phyloP scores from a whole-genome alignment of 1,140 invertebrate species.

The Drosophila tsacasi region DNA sequence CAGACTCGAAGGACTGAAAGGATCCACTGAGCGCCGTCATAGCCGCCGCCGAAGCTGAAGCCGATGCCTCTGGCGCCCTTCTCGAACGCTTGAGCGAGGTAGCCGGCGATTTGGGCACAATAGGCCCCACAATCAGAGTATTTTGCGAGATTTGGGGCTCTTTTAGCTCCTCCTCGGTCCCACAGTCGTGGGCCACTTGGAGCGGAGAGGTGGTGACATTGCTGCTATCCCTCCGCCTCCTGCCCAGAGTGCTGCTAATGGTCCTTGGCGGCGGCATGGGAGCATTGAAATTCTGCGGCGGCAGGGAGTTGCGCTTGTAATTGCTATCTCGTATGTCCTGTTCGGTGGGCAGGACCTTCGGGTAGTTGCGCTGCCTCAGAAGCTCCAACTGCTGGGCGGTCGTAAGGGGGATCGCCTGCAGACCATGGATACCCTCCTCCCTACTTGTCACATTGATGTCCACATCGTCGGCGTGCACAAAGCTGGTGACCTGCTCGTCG shows the following conservation, averaged over 20 bases:
- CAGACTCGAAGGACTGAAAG: conserved; percentile 76
- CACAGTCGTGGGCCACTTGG: conserved; percentile 84
- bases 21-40: conserved; percentile 59
- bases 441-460: conserved; percentile 91
- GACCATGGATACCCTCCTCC: conserved; percentile 76
- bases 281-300: conserved; percentile 84
- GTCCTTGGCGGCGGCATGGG: conserved; percentile 86
- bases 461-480: conserved; percentile 85
- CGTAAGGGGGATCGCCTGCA: conserved; percentile 83
- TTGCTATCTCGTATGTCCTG: conserved; percentile 47
- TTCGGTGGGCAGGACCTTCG: conserved; percentile 91
- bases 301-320: conserved; percentile 73
- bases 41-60: not conserved
- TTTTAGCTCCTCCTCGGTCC: conserved; percentile 60
- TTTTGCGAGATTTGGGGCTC: conserved; percentile 86
- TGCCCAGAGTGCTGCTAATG: conserved; percentile 86
- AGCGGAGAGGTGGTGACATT: conserved; percentile 85
- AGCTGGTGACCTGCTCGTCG: conserved; percentile 85
- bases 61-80: not conserved
- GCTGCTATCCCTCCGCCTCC: conserved; percentile 73
- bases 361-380: conserved; percentile 91
- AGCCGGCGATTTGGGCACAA: conserved; percentile 85
- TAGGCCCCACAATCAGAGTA: conserved; percentile 86
- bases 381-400: conserved; percentile 90
- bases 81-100: conserved; percentile 52